Evolutionary conservation across 2,888 invertebrate species (phyloP).

Genomic region (Crepidodera aurea): DNA sequence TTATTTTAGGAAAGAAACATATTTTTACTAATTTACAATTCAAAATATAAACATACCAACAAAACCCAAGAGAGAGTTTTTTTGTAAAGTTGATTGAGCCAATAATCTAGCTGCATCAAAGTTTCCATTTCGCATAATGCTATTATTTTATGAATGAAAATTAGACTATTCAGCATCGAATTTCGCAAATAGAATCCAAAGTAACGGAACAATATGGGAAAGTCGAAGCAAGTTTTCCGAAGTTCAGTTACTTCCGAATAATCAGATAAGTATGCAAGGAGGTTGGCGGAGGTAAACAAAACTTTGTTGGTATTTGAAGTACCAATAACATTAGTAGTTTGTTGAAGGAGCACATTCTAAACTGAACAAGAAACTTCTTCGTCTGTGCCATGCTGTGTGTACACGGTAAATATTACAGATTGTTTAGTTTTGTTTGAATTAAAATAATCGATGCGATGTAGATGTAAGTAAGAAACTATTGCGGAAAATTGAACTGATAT

Average conservation of each 20-base stretch:
- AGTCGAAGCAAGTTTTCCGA: slow-evolving; percentile 22
- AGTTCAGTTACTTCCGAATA: slow-evolving; percentile 27
- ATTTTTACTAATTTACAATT: no score
- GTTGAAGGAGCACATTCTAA: slow-evolving; percentile 19
- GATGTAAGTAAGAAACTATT: no score
- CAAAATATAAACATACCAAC: background rate
- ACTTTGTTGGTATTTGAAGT: slow-evolving; percentile 31
- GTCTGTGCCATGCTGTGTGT: background rate
- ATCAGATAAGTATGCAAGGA: slow-evolving; percentile 32
- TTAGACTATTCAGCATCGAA: slow-evolving; percentile 13
- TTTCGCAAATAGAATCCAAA: slow-evolving; percentile 17
- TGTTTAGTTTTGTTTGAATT: no score
- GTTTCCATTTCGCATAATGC: slow-evolving; percentile 1
- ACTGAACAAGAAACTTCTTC: slow-evolving; percentile 1
- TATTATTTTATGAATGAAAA: slow-evolving; percentile 11
- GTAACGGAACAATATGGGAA: slow-evolving; percentile 20
- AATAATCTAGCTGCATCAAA: background rate
- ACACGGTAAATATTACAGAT: background rate
- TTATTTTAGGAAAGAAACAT: no score
- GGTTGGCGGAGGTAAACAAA: slow-evolving; percentile 35
- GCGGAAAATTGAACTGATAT: no score
- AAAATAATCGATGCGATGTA: no score
- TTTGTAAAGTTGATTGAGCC: background rate
- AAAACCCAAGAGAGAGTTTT: no score
- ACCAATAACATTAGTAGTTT: slow-evolving; percentile 36